phyloP scores from a whole-genome alignment of 2,113 vertebrate genomes.

The Danionella cerebrum region DNA sequence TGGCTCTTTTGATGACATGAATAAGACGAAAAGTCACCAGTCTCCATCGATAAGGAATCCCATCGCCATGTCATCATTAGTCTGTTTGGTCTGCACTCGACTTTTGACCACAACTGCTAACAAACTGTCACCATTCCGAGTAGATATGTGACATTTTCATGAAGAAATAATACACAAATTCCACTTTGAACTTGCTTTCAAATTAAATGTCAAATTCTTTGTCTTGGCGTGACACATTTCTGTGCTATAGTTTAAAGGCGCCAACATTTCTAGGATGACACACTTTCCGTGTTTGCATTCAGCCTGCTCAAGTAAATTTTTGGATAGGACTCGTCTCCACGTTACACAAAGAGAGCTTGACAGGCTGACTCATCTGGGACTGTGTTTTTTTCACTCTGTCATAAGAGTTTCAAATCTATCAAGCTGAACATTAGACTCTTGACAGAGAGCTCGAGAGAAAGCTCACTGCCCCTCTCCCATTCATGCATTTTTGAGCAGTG shows the following conservation, averaged over 20 bases:
- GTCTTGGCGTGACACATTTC: no score
- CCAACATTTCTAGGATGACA: not conserved
- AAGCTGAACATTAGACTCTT: not conserved
- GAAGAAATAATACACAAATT: no score
- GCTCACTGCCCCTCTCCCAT: not conserved
- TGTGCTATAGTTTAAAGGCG: not conserved
- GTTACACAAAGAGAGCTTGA: slow-evolving; percentile 5
- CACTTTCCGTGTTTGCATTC: not conserved
- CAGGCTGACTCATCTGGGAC: slow-evolving; percentile 3
- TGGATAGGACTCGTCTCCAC: slow-evolving; percentile 1
- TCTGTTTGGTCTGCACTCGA: no score
- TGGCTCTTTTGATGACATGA: no score
- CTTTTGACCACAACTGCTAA: no score
- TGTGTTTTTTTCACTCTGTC: slow-evolving; percentile 4
- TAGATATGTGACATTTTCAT: no score
- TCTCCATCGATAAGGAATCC: no score
- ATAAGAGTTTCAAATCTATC: not conserved
- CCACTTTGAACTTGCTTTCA: no score
- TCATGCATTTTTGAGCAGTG: slow-evolving; percentile 9
- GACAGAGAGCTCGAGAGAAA: slow-evolving; percentile 2
- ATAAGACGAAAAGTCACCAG: no score
- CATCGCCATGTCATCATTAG: no score
- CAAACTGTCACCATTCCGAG: no score
- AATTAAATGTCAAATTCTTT: no score
- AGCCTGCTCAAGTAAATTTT: not conserved